Percentiles rank a stretch among this genome's conserved stretches.
Conservation (phyloP, 2,888 invertebrate genomes). For the Catocala sponsa region DNA sequence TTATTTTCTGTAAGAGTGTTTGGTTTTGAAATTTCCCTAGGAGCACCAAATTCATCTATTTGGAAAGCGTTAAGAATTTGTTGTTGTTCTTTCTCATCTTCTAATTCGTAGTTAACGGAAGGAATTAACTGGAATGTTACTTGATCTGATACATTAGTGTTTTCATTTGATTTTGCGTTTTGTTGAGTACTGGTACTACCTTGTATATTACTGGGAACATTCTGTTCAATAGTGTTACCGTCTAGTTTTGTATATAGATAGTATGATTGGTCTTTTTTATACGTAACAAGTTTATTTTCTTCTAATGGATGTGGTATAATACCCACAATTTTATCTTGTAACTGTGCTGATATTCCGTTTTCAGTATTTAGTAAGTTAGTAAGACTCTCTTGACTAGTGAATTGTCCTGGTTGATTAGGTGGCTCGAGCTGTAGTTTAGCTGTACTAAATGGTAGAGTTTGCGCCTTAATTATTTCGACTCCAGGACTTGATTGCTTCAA, state of each 20-base stretch:
- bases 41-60: constrained; percentile 71
- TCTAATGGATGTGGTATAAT: constrained; percentile 77
- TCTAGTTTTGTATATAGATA: constrained; percentile 75
- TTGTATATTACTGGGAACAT: constrained; percentile 44
- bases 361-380: constrained; percentile 64
- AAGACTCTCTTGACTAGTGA: constrained; percentile 65
- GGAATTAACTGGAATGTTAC: constrained; percentile 75
- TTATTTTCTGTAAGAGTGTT: constrained; percentile 51
- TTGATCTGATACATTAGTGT: constrained; percentile 53
- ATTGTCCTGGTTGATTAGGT: constrained; percentile 53
- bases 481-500: constrained; percentile 34
- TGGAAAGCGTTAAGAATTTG: constrained; percentile 70
- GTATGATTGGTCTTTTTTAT: constrained; percentile 80
- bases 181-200: constrained; percentile 33
- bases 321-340: constrained; percentile 79
- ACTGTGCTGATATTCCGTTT: constrained; percentile 77
- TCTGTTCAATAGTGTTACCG: constrained; percentile 52
- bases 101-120: constrained; percentile 74
- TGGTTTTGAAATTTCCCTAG: constrained; percentile 53
- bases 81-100: constrained; percentile 75
- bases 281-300: constrained; percentile 74
- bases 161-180: constrained; percentile 43
- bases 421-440: constrained; percentile 66
- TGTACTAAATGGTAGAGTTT: constrained; percentile 60
- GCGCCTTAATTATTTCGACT: constrained; percentile 71